Percentiles rank a stretch among this genome's conserved stretches.
Evolutionary conservation across 1,140 invertebrate species (phyloP).

Genomic region (Drosophila carrolli): DNA sequence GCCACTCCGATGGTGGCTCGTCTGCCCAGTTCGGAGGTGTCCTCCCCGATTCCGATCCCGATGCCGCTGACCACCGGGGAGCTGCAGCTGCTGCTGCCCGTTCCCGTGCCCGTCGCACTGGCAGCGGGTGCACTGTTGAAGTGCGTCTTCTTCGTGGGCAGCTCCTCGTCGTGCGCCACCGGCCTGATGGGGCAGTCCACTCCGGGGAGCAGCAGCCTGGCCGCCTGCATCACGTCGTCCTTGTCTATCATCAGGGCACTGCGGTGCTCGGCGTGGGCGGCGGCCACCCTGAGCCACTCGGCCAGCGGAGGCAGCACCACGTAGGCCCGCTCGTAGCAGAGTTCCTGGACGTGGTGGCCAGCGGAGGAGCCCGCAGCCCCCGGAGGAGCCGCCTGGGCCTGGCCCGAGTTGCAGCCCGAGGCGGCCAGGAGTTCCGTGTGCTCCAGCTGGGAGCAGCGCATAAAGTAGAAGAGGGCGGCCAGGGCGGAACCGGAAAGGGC

Average conservation of each 20-base stretch:
- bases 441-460: conserved; percentile 93
- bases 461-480: conserved; percentile 94
- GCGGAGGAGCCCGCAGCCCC: conserved; percentile 61
- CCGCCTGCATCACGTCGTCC: conserved; percentile 95
- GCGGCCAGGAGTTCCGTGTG: conserved; percentile 84
- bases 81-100: conserved; percentile 52
- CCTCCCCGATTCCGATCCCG: conserved; percentile 62
- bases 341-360: conserved; percentile 87
- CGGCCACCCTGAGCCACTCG: conserved; percentile 93
- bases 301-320: conserved; percentile 94
- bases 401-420: conserved; percentile 55
- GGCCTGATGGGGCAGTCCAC: conserved; percentile 94
- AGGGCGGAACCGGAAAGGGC: conserved; percentile 89
- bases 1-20: conserved; percentile 91
- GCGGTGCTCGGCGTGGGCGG: conserved; percentile 93
- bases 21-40: conserved; percentile 84
- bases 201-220: conserved; percentile 92
- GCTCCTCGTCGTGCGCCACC: conserved; percentile 86
- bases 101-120: conserved; percentile 22
- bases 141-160: conserved; percentile 82
- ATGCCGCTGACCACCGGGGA: conserved; percentile 44
- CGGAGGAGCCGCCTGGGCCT: conserved; percentile 22
- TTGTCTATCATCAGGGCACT: conserved; percentile 91
- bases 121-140: conserved; percentile 36
- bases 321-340: conserved; percentile 94